Evolutionary conservation across 2,888 invertebrate species (phyloP), one percentile per base, ranked within the genome.

Genomic region (Macrophya annulata): DNA sequence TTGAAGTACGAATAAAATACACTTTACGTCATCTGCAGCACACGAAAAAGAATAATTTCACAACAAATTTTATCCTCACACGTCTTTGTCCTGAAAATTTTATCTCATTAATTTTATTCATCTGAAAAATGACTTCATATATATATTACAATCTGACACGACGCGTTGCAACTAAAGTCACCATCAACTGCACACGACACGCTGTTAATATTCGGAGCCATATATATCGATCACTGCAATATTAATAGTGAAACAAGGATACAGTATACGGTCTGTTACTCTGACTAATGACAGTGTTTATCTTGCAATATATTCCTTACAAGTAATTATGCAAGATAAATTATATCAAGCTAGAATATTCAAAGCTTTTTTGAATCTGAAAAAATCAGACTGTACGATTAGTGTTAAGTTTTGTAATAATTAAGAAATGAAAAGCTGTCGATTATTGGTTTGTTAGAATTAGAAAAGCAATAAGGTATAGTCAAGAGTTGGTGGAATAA

Each of bases 21-120:
- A 62, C 25, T 62, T 25, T 62, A 62, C 62, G 25, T 62, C 62
- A 25, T 71, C 71, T 37, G 40, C 71, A 71, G 40, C 71, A 71
- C 37, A 40, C 8, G 71, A 71, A 40, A 37, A 15, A n/a, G 37
- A 71, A 71, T 40, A 40, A 71, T 31, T 71, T 37, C 37, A 62
- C 21, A 25, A 4, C 9, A 62, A n/a, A n/a, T 51, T 55, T n/a
- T 55, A n/a, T n/a, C n/a, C 12, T 17, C 2, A 1, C 55, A 55
- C 55, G 51, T n/a, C 17, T 55, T n/a, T n/a, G 6, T 6, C 5
- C n/a, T 8, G 8, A 17, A 55, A n/a, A 10, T 55, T 55, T 0
- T n/a, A 55, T n/a, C 8, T n/a, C 4, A 55, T 55, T 6, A n/a
- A 55, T 6, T n/a, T 55, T n/a, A 55, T 55, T 55, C 6, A 55